Percentiles rank a stretch among this genome's conserved stretches.
Conservation (phyloP, 2,888 invertebrate species). For the Erebia ligea region DNA sequence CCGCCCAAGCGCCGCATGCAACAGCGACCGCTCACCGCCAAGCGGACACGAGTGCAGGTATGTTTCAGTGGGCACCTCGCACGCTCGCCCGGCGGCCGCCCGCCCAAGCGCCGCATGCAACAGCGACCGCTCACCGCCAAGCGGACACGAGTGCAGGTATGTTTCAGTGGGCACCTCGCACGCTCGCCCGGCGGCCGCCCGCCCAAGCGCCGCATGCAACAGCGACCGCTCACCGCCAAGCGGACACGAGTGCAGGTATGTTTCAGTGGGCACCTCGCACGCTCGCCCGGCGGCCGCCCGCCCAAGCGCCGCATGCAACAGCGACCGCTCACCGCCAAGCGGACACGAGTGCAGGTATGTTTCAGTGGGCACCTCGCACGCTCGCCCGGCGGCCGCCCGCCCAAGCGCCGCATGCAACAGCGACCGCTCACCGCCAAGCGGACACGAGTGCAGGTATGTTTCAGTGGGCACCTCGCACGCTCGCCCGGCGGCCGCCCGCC, state of each 20-base stretch:
- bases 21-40: constrained; percentile 72
- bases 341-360: too few species aligned
- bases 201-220: constrained; percentile 67
- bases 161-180: constrained; percentile 53
- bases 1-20: constrained; percentile 70
- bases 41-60: constrained; percentile 82
- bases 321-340: too few species aligned
- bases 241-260: constrained; percentile 81
- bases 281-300: too few species aligned
- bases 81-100: constrained; percentile 68
- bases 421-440: too few species aligned
- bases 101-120: constrained; percentile 68
- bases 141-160: constrained; percentile 80
- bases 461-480: too few species aligned
- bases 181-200: constrained; percentile 66
- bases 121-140: constrained; percentile 75
- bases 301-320: too few species aligned
- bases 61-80: constrained; percentile 51
- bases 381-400: too few species aligned
- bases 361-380: too few species aligned
- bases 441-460: too few species aligned
- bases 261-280: too few species aligned
- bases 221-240: constrained; percentile 75
- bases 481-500: too few species aligned
- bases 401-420: too few species aligned